Base-by-base conservation (phyloP, 2,888 invertebrate species). In the Malachius bipustulatus region DNA sequence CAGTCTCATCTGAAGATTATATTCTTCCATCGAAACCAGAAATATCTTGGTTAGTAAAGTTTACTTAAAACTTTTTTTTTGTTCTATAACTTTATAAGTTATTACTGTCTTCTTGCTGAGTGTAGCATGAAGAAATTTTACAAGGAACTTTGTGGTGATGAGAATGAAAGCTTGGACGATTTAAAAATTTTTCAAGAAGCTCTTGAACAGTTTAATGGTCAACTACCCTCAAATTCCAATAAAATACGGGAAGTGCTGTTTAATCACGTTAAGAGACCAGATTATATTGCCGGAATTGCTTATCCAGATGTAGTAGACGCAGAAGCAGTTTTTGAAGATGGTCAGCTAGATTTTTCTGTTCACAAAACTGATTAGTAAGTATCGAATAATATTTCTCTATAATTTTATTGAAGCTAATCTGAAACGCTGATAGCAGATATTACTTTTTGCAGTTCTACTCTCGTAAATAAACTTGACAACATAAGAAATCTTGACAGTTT, bases 111-210 rank as follows among this genome's bases (percentile, higher is more conserved):
- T 19, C 6, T n/a, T 19, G n/a, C 24, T 6, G 6, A 19, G 6
- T 19, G n/a, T n/a, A 19, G 24, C 6, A 19, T 19, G 24, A 19
- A n/a, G n/a, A 19, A 19, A 19, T 19, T 19, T 19, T 19, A 19
- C n/a, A 19, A 19, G n/a, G 24, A 19, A 19, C 6, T 19, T 19
- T 19, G n/a, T 19, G 6, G 6, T 19, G 24, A 19, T 8, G n/a
- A 8, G n/a, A n/a, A 19, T n/a, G 24, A 19, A 8, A n/a, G 24
- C n/a, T 8, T 8, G 6, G 24, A 19, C 6, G n/a, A 19, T 19
- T 19, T n/a, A 19, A n/a, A 19, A 19, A 19, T 19, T 8, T 19
- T 19, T 19, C 6, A 19, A 6, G 6, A 19, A 8, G 6, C n/a
- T 8, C n/a, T 19, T 6, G 6, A 6, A 6, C 24, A 19, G 24